Base-by-base conservation (phyloP, 2,888 invertebrate genomes). In the Microdon myrmicae region DNA sequence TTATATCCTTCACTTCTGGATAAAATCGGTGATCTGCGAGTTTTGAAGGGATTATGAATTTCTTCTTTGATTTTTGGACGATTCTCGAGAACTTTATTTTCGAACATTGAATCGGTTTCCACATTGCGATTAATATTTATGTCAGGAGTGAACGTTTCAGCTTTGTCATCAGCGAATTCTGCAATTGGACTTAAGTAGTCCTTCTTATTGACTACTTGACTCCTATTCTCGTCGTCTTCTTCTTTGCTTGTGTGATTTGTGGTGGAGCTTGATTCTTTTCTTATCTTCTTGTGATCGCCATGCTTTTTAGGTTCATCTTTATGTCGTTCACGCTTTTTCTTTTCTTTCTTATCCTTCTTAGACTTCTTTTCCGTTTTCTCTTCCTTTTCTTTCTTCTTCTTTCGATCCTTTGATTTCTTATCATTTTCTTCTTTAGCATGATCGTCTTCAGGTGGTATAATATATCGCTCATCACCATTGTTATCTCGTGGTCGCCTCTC, bases 401-500 rank as follows among this genome's bases (percentile, higher is more conserved):
- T 84, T 69, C 84, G 84, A 10, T 86, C 84, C 72, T 84, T 85
- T 48, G 83, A 83, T 54, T 83, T 84, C 67, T 79, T 82, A 67
- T 71, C 67, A 10, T 2, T 80, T 71, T 81, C 71, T n/a, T 70
- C 69, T 38, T 70, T 70, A n/a, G 76, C 74, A 67, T 79, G 81
- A 49, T 80, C 79, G 32, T 75, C 76, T 53, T 74, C 69, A 9
- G 72, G 76, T 61, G 74, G 73, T 67, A 75, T 71, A 48, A 49
- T 64, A 4, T 69, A 64, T 28, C 53, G 68, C 9, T 41, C 32
- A 28, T 53, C 67, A 12, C 67, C 67, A 35, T 67, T 48, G 12
- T 67, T 70, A 43, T 60, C 68, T 8, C 61, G 56, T 34, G 76
- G 82, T 75, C 70, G 83, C 79, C 72, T 51, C 2, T 55, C 37